These are phyloP conservation scores for Monoplex corrugatus DNA, from an alignment of 2,888 invertebrate genomes.

Conservation along the genomic window DNA sequence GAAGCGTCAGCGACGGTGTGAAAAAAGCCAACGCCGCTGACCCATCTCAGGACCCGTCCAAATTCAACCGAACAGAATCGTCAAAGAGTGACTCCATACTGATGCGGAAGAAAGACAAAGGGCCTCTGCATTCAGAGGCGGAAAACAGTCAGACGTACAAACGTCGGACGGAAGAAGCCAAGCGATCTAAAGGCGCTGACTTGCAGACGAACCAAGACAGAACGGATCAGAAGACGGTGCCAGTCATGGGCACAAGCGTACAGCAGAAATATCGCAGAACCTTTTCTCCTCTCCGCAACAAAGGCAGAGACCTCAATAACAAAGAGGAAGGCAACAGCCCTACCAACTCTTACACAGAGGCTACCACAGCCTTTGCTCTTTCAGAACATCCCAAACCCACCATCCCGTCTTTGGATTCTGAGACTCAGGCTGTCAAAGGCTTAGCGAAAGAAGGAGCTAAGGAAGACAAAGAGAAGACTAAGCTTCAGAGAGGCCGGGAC, in stretches of 20 bases:
- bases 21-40: neutral
- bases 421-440: constrained; percentile 34
- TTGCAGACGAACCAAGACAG: neutral
- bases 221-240: constrained; percentile 53
- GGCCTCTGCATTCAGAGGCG: neutral
- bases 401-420: neutral
- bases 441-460: constrained; percentile 51
- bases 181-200: neutral
- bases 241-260: constrained; percentile 58
- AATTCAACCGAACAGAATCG: neutral
- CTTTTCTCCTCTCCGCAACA: constrained; percentile 53
- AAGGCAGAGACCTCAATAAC: neutral
- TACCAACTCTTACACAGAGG: neutral
- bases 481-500: constrained; percentile 30
- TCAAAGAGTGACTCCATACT: constrained; percentile 39
- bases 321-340: neutral
- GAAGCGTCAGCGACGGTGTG: constrained; percentile 5
- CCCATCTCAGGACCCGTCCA: neutral
- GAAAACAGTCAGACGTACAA: neutral
- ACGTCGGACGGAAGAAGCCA: neutral
- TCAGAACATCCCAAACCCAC: constrained; percentile 36
- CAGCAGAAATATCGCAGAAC: constrained; percentile 59
- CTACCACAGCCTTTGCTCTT: neutral
- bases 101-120: constrained; percentile 32
- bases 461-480: constrained; percentile 44